A percentile compares a stretch with the other conserved stretches of the same genome.
These are phyloP conservation scores for Pyrocoelia pectoralis DNA, from an alignment of 2,888 invertebrate species.

Conservation along the genomic window DNA sequence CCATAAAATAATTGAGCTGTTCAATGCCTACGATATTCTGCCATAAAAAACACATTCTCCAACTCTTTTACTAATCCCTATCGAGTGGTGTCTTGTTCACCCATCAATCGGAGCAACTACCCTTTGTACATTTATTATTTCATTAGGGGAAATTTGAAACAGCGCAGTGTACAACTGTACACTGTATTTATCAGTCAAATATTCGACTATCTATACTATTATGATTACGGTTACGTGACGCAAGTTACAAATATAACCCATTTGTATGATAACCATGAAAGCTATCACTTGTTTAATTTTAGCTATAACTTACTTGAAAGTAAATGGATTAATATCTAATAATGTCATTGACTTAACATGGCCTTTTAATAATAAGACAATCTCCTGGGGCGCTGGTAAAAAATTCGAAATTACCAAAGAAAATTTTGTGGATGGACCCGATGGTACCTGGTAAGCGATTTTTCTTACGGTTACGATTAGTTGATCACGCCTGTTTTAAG, in stretches of 20 bases:
- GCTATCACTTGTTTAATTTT: background rate
- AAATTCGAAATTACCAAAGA: slow-evolving; percentile 2
- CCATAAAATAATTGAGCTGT: too few species aligned
- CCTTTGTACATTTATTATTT: too few species aligned
- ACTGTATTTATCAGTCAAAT: too few species aligned
- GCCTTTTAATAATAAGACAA: background rate
- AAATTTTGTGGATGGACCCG: background rate
- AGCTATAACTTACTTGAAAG: background rate
- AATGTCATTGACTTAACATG: background rate
- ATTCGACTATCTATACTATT: too few species aligned
- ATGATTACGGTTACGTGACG: too few species aligned
- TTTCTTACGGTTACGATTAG: background rate
- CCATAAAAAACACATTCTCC: too few species aligned
- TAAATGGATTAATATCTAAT: background rate
- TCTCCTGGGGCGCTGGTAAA: background rate
- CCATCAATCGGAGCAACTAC: too few species aligned
- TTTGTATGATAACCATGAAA: background rate
- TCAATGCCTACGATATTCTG: too few species aligned
- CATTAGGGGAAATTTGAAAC: too few species aligned
- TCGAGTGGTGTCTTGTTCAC: too few species aligned
- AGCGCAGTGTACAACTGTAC: too few species aligned
- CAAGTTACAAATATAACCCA: background rate
- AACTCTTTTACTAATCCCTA: too few species aligned
- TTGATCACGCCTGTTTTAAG: background rate
- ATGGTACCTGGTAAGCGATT: background rate